Conservation (phyloP, 2,888 invertebrate species). For the Cancer borealis region DNA sequence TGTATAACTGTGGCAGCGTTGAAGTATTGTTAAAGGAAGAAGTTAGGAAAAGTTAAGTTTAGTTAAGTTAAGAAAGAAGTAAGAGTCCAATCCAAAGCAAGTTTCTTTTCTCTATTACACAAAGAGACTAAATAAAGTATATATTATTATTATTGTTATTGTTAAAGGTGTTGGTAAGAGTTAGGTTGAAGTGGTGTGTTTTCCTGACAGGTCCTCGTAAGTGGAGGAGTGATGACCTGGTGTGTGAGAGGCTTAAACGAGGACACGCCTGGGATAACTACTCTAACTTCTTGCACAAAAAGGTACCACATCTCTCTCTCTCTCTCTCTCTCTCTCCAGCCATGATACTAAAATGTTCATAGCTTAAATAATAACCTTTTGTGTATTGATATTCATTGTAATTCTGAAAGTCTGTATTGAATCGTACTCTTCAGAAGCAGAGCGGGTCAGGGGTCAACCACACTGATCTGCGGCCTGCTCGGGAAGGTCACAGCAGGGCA, state of each 20-base stretch:
- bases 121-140: too few species aligned
- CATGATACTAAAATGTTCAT: background rate
- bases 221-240: constrained; percentile 58
- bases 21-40: too few species aligned
- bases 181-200: background rate
- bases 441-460: background rate
- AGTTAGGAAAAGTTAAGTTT: too few species aligned
- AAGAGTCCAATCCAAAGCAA: too few species aligned
- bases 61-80: too few species aligned
- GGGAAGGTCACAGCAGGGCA: background rate
- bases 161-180: background rate
- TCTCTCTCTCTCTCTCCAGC: background rate
- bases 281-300: constrained; percentile 17
- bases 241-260: constrained; percentile 43
- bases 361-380: background rate
- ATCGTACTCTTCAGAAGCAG: background rate
- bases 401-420: background rate
- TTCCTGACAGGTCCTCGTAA: constrained; percentile 31
- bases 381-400: background rate
- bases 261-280: background rate
- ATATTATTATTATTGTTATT: background rate
- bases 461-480: background rate
- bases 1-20: too few species aligned
- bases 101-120: too few species aligned
- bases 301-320: background rate